Evolutionary conservation across 2,888 invertebrate species (phyloP).

Genomic region (Hofmannophila pseudospretella): DNA sequence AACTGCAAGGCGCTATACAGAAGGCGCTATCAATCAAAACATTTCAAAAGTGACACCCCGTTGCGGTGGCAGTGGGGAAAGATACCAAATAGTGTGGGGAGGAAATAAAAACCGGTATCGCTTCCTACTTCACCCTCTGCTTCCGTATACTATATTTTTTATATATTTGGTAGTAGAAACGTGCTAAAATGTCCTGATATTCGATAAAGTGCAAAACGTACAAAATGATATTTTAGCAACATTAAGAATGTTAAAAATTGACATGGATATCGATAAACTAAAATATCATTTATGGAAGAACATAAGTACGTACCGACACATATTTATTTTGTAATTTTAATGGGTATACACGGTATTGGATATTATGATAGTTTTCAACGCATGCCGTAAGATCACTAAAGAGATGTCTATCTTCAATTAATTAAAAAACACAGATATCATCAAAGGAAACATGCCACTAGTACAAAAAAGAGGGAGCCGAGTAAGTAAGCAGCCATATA

Average conservation of each 20-base stretch:
- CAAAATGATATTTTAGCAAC: background rate
- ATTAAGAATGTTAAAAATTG: no score
- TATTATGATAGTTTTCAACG: constrained; percentile 14
- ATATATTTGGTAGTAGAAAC: background rate
- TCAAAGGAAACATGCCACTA: constrained; percentile 8
- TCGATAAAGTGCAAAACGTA: background rate
- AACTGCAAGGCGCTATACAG: constrained; percentile 22
- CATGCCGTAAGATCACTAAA: constrained; percentile 9
- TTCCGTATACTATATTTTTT: constrained; percentile 30
- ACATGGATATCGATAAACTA: no score
- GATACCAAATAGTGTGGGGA: constrained; percentile 48
- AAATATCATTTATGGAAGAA: no score
- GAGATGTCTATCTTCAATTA: constrained; percentile 19
- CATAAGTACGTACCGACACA: no score
- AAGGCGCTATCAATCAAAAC: constrained; percentile 58
- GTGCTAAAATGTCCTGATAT: background rate
- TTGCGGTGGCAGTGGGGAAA: constrained; percentile 58
- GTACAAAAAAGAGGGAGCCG: background rate
- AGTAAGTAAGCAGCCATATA: background rate
- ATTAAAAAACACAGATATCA: constrained; percentile 20
- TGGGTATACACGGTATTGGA: background rate
- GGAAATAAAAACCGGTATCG: constrained; percentile 65
- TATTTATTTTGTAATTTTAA: no score
- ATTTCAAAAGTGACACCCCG: constrained; percentile 47
- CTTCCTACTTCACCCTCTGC: constrained; percentile 51